Conservation (phyloP, 1,140 invertebrate genomes). For the Notospermus geniculatus region DNA sequence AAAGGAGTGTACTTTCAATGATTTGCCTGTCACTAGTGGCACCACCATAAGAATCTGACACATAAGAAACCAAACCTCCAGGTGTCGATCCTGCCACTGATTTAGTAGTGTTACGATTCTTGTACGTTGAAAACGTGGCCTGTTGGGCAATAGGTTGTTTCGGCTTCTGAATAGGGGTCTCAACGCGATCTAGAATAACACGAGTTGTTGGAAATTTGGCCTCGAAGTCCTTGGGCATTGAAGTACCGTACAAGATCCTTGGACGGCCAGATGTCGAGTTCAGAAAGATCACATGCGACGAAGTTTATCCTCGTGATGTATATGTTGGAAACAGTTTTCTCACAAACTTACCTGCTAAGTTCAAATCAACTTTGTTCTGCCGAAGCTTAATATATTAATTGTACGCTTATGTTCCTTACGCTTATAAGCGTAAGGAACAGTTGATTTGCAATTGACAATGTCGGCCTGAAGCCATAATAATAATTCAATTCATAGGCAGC, state of each 20-base stretch:
- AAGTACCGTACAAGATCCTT: background rate
- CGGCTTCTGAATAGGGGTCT: background rate
- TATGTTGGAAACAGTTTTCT: background rate
- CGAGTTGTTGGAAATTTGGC: background rate
- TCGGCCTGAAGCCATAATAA: background rate
- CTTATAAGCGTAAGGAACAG: background rate
- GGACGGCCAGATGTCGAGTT: background rate
- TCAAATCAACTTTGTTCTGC: too few relatives aligned
- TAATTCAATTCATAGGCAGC: background rate
- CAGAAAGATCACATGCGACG: background rate
- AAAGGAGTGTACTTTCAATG: background rate
- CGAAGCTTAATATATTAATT: too few relatives aligned
- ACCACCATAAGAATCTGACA: too few relatives aligned
- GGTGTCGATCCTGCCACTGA: background rate
- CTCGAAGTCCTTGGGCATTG: background rate
- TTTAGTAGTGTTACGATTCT: background rate
- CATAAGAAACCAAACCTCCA: background rate
- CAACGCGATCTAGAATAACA: background rate
- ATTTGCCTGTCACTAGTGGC: background rate
- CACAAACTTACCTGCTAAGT: too few relatives aligned
- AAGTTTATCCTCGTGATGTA: conserved; percentile 1
- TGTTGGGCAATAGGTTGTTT: background rate
- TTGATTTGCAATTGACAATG: background rate
- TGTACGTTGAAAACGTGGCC: too few relatives aligned
- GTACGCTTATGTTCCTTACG: too few relatives aligned